Evolutionary conservation across 2,888 invertebrate genomes (phyloP), one percentile per base, ranked within the genome.

Genomic region (Thymelicus acteon): DNA sequence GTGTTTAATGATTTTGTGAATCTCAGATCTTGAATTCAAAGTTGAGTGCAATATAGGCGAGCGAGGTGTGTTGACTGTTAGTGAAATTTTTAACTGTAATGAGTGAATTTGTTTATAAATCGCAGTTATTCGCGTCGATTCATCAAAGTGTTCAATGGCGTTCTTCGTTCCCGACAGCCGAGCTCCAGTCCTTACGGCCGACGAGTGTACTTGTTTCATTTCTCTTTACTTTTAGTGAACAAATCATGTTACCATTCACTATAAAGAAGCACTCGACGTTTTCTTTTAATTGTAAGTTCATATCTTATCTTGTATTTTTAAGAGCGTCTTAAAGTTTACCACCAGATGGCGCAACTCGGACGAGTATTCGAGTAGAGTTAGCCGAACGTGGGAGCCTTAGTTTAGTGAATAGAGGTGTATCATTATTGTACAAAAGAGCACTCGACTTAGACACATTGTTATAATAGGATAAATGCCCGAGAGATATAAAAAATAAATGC

Each of bases 241-340:
- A 89, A 91, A 90, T 82, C 80, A 89, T 91, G 92, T 93, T 92
- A 93, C 92, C 92, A 92, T 90, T 90, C 91, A 91, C 90, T 91
- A 87, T 87, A 37, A 57, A 57, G 85, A 87, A 87, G 84, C 90
- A 88, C 86, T 86, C 85, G 82, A 85, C 83, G 82, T 86, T 87
- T 85, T 81, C 83, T 85, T 54, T 86, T 89, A 85, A 80, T 76
- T 83, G 80, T 90, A 90, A 89, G 89, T 89, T 89, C 79, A 82
- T 87, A 85, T 86, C 80, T 84, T 87, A 84, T 78, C 72, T 76
- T 75, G 75, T 81, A 81, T 82, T 83, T 79, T 81, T 86, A 86
- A 81, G 83, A 79, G 75, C 80, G 79, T 82, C 78, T 75, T 76
- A 68, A 75, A 49, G 71, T 73, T 73, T 75, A 62, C 76, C 75